Conservation (phyloP, 1,140 invertebrate species). For the Euura lappo region DNA sequence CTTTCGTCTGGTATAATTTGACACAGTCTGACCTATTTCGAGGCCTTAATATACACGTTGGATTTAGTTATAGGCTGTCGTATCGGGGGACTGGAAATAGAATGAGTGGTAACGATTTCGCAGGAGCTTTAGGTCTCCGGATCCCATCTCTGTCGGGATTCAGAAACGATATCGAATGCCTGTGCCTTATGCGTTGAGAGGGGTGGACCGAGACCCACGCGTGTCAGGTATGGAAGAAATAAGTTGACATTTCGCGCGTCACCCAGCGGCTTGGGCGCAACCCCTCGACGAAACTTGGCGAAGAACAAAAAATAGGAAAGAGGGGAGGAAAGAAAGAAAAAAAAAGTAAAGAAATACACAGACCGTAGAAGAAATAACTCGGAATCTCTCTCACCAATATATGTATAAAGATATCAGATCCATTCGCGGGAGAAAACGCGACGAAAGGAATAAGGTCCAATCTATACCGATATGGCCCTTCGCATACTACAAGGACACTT, state of each 20-base stretch:
- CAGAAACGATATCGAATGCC: not conserved
- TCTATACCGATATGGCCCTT: not conserved
- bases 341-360: too few species aligned
- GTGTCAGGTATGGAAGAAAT: not conserved
- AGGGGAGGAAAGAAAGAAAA: not conserved
- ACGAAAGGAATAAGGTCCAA: not conserved
- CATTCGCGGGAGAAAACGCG: not conserved
- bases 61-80: not conserved
- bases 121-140: not conserved
- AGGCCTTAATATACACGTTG: too few species aligned
- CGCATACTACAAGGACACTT: not conserved
- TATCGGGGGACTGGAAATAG: not conserved
- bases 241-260: constrained; percentile 5
- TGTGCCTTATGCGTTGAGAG: not conserved
- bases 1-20: not conserved
- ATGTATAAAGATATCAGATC: not conserved
- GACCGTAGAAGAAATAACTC: not conserved
- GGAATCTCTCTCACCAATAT: not conserved
- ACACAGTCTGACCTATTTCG: not conserved
- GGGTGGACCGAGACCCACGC: not conserved
- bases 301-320: not conserved
- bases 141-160: not conserved
- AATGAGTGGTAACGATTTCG: constrained; percentile 7
- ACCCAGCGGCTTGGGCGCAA: not conserved
- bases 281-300: too few species aligned